phyloP scores from a whole-genome alignment of 2,113 vertebrate species.

The Vidua macroura region DNA sequence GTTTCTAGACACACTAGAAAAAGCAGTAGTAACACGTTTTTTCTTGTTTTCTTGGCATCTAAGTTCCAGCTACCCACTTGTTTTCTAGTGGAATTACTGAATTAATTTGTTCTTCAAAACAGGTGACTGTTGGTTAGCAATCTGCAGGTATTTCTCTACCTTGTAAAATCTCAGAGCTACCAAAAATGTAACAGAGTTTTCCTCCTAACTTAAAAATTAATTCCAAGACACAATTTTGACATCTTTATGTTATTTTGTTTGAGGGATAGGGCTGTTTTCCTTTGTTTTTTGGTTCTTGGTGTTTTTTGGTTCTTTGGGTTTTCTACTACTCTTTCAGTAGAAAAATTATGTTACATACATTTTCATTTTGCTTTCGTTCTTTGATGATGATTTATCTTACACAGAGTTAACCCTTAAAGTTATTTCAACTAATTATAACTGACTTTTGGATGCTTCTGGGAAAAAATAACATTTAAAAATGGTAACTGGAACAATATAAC shows the following conservation, averaged over 20 bases:
- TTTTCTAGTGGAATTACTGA: neutral
- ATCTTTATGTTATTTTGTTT: neutral
- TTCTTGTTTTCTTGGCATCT: neutral
- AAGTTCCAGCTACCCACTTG: neutral
- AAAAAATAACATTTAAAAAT: neutral
- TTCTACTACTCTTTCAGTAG: neutral
- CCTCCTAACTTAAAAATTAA: neutral
- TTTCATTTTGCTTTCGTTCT: neutral
- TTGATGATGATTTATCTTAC: neutral
- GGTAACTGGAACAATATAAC: neutral
- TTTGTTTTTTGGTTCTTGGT: neutral
- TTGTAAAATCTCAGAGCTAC: neutral
- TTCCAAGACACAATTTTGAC: neutral
- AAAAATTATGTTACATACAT: neutral
- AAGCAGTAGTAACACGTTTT: neutral
- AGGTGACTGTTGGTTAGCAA: neutral
- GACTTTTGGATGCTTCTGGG: neutral
- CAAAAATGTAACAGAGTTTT: neutral
- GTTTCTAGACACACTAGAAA: neutral
- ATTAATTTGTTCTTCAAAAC: neutral
- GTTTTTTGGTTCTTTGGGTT: rapidly evolving
- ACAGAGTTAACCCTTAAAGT: neutral
- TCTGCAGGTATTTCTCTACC: neutral
- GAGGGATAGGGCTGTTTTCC: neutral
- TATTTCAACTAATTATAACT: neutral